Base-by-base conservation (phyloP, 2,888 invertebrate species). In the Alviniconcha strummeri region DNA sequence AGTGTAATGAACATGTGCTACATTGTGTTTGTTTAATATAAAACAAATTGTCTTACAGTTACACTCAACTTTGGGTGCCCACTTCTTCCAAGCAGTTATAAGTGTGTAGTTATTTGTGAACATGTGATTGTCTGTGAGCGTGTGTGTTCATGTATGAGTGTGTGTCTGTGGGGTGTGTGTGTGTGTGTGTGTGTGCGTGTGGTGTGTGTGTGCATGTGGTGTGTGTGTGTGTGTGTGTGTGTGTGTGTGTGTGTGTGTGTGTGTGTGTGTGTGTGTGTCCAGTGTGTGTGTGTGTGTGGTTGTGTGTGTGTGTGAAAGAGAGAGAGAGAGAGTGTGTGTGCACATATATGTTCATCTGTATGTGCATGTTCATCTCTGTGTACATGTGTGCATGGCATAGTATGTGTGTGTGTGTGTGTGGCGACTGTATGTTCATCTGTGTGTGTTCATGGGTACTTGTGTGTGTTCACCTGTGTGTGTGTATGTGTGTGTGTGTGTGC, bases 241-340 rank as follows among this genome's bases (percentile, higher is more conserved):
- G 60, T 60, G 60, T 13, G 60, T 60, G 60, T 11, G 60, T 60
- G 60, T 60, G 60, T 60, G 60, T 60, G 60, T 60, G 60, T 60
- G 60, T 60, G 60, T 60, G 60, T 60, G 60, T 60, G 60, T 60
- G 60, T 60, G 60, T 60, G 60, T 60, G 4, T 60, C 7, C 8
- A 13, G 57, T 77, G 77, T 77, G 56, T 77, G 57, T 77, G 57
- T 77, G 19, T 77, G 57, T 77, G n/a, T 77, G 13, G 0, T 17
- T 80, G 71, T 80, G 72, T 72, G n/a, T 72, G 57, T 80, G 54
- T 80, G n/a, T 56, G 19, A 57, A 57, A 8, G 56, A n/a, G 77
- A 6, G 76, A 36, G 11, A 6, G 76, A 36, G 54, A 15, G 75
- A 9, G 80, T 1, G 60, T 78, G n/a, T 60, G 17, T 60, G n/a